Conservation (phyloP, 2,113 vertebrate genomes). For the Felis chaus region DNA sequence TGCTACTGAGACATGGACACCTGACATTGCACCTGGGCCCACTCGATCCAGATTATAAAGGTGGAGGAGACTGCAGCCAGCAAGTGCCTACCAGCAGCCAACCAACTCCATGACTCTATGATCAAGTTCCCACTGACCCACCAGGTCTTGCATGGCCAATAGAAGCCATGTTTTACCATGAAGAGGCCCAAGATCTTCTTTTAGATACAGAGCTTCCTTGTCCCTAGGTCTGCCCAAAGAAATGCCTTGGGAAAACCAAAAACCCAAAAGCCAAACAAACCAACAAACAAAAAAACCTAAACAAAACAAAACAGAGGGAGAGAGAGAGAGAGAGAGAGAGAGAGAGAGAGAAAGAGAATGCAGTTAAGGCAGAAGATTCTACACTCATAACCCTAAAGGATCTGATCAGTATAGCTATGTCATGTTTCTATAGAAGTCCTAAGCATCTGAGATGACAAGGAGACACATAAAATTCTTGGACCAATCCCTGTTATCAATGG, state of each 20-base stretch:
- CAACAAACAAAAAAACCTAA: too few relatives aligned
- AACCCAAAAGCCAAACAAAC: too few relatives aligned
- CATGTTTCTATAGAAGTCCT: not conserved
- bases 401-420: too few relatives aligned
- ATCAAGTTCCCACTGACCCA: constrained; percentile 96
- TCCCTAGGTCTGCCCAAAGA: not conserved
- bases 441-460: not conserved
- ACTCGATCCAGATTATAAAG: constrained; percentile 95
- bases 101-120: constrained; percentile 96
- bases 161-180: constrained; percentile 96
- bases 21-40: constrained; percentile 90
- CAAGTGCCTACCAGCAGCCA: constrained; percentile 93
- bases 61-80: constrained; percentile 93
- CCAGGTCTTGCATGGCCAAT: constrained; percentile 93
- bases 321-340: too few relatives aligned
- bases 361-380: not conserved
- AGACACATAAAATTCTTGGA: not conserved
- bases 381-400: not conserved
- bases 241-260: not conserved
- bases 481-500: not conserved
- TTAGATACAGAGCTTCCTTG: constrained; percentile 72
- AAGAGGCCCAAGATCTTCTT: constrained; percentile 96
- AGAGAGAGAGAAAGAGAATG: not conserved
- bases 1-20: constrained; percentile 94
- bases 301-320: too few relatives aligned